Percentiles rank a stretch among this genome's conserved stretches.
Conservation (phyloP, 2,888 invertebrate species). For the Sphaeridia pumilis region DNA sequence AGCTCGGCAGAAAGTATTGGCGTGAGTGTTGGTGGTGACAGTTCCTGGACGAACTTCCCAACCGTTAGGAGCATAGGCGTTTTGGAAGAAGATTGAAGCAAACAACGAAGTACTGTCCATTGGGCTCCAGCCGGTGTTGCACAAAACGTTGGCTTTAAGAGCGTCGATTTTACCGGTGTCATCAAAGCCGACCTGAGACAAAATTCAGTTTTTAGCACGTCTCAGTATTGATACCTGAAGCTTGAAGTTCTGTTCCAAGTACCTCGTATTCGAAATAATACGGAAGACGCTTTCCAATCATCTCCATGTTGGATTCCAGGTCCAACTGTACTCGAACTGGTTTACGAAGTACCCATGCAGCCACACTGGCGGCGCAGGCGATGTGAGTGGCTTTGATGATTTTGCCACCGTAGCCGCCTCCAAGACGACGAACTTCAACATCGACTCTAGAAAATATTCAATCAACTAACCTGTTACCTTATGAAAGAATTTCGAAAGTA, state of each 20-base stretch:
- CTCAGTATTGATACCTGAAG: too few species aligned
- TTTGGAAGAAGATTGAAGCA: constrained; percentile 28
- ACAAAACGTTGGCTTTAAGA: constrained; percentile 38
- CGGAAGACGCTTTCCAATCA: constrained; percentile 55
- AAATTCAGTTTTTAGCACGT: neutral
- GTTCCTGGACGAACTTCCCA: constrained; percentile 39
- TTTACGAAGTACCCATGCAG: constrained; percentile 50
- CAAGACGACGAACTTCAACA: constrained; percentile 57
- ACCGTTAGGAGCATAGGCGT: constrained; percentile 38
- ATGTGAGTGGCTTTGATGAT: constrained; percentile 50
- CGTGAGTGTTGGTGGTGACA: constrained; percentile 40
- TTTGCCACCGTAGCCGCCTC: constrained; percentile 73
- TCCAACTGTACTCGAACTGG: constrained; percentile 61
- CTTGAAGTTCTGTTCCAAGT: neutral
- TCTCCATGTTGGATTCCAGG: constrained; percentile 59
- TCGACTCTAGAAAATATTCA: constrained; percentile 49
- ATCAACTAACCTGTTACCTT: constrained; percentile 28
- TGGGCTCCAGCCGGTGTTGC: constrained; percentile 38
- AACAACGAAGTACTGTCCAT: constrained; percentile 36
- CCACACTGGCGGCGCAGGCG: constrained; percentile 57
- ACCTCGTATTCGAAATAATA: constrained; percentile 53
- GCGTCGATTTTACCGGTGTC: constrained; percentile 40
- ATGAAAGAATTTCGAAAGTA: neutral
- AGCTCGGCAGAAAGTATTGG: constrained; percentile 40
- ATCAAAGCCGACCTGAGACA: constrained; percentile 33